Evolutionary conservation across 1,140 invertebrate species (phyloP).

Genomic region (Xylocopa sonorina): DNA sequence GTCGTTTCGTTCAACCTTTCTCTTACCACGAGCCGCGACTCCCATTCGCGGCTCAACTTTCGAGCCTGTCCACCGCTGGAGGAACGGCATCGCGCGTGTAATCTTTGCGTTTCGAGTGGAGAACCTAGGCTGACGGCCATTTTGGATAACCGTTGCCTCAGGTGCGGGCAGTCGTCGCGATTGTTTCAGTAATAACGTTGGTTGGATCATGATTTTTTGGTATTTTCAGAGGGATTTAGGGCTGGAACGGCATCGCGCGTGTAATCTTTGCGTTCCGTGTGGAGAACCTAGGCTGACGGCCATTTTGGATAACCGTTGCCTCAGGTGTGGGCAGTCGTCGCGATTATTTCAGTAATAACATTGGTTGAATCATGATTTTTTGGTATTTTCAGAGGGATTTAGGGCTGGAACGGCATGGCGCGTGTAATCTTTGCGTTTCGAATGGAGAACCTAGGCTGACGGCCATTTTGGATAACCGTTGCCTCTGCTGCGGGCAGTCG

Average conservation of each 20-base stretch:
- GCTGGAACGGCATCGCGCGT: slow-evolving; percentile 49
- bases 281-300: not conserved
- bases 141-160: not conserved
- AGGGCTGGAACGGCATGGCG: slow-evolving; percentile 50
- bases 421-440: slow-evolving; percentile 64
- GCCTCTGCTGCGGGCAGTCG: not conserved
- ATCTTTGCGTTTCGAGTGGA: slow-evolving; percentile 58
- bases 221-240: too few relatives aligned
- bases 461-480: not conserved
- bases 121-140: not conserved
- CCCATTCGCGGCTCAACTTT: not conserved
- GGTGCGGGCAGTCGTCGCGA: not conserved
- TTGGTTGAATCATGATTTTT: too few relatives aligned
- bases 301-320: not conserved
- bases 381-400: too few relatives aligned
- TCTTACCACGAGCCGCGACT: slow-evolving; percentile 12
- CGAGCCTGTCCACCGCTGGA: not conserved
- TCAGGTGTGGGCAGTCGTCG: not conserved
- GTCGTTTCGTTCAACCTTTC: slow-evolving; percentile 19
- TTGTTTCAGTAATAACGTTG: not conserved
- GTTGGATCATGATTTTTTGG: too few relatives aligned
- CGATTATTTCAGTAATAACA: not conserved
- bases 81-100: slow-evolving; percentile 56
- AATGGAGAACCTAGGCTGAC: not conserved
- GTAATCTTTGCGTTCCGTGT: slow-evolving; percentile 63